Percentiles rank a stretch among this genome's conserved stretches.
Conservation (phyloP, 2,113 vertebrate genomes). For the Vulpes lagopus region DNA sequence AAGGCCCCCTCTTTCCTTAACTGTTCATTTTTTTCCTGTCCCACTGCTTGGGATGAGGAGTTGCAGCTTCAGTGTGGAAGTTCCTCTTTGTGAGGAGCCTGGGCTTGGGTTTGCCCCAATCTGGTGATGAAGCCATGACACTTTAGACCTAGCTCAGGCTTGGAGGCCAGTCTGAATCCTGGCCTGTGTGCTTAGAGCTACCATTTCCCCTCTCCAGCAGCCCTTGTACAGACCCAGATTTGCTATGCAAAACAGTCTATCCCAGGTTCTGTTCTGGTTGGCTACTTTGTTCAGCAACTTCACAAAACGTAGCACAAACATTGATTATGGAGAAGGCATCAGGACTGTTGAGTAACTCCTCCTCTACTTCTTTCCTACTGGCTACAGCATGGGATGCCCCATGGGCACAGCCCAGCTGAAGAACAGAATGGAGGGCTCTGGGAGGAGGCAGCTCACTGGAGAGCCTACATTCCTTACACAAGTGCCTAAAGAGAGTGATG, state of each 20-base stretch:
- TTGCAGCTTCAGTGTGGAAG: conserved; percentile 59
- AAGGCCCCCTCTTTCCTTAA: conserved; percentile 60
- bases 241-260: conserved; percentile 89
- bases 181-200: conserved; percentile 62
- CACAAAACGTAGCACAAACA: conserved; percentile 79
- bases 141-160: conserved; percentile 60
- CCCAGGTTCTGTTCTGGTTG: conserved; percentile 74
- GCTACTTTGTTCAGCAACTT: conserved; percentile 73
- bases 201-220: conserved; percentile 62
- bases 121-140: conserved; percentile 74
- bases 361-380: conserved; percentile 71
- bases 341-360: conserved; percentile 78
- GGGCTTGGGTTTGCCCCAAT: conserved; percentile 54
- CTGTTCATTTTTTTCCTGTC: conserved; percentile 53
- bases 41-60: conserved; percentile 60
- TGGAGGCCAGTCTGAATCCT: conserved; percentile 41
- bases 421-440: conserved; percentile 70
- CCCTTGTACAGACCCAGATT: conserved; percentile 82
- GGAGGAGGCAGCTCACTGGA: conserved; percentile 79
- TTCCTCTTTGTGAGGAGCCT: conserved; percentile 58
- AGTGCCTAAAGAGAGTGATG: conserved; percentile 90
- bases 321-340: conserved; percentile 77
- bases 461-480: conserved; percentile 89
- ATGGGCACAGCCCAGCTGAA: conserved; percentile 68
- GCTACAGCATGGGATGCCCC: conserved; percentile 59